A percentile compares a stretch with the other conserved stretches of the same genome.
phyloP scores from a whole-genome alignment of 2,888 invertebrate genomes.

The Trissolcus japonicus region DNA sequence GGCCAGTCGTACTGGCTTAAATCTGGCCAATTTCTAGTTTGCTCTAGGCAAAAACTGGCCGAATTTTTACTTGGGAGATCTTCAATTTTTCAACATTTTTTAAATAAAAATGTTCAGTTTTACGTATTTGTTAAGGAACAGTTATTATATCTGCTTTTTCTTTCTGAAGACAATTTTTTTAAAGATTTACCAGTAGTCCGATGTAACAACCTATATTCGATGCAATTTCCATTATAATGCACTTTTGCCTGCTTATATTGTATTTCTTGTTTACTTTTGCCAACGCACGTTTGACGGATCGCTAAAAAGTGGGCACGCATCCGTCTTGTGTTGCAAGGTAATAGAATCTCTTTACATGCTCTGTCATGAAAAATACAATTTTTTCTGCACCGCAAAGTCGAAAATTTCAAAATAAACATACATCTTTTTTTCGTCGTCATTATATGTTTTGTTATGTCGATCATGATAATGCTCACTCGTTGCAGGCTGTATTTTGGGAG shows the following conservation, averaged over 20 bases:
- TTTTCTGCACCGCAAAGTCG: neutral
- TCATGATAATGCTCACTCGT: neutral
- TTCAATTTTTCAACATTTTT: too few relatives aligned
- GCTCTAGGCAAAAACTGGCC: too few relatives aligned
- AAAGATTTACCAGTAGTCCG: too few relatives aligned
- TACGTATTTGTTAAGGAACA: too few relatives aligned
- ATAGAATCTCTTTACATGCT: neutral
- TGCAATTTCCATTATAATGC: slow-evolving; percentile 26
- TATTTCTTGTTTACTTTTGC: slow-evolving; percentile 14
- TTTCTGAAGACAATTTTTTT: too few relatives aligned
- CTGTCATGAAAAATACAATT: neutral
- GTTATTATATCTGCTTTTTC: too few relatives aligned
- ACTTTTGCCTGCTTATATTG: slow-evolving; percentile 5
- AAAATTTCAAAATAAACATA: neutral
- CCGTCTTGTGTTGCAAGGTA: neutral
- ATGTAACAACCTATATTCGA: slow-evolving; percentile 13
- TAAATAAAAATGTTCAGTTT: too few relatives aligned
- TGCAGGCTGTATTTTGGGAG: slow-evolving; percentile 12
- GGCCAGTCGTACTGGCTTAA: too few relatives aligned
- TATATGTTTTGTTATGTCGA: neutral
- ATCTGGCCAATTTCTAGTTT: too few relatives aligned
- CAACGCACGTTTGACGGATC: neutral
- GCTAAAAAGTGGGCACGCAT: neutral
- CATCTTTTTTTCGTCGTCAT: neutral
- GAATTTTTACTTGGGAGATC: too few relatives aligned